These are phyloP conservation scores for Lateolabrax maculatus DNA, from an alignment of 2,797 vertebrate species.

Conservation along the genomic window DNA sequence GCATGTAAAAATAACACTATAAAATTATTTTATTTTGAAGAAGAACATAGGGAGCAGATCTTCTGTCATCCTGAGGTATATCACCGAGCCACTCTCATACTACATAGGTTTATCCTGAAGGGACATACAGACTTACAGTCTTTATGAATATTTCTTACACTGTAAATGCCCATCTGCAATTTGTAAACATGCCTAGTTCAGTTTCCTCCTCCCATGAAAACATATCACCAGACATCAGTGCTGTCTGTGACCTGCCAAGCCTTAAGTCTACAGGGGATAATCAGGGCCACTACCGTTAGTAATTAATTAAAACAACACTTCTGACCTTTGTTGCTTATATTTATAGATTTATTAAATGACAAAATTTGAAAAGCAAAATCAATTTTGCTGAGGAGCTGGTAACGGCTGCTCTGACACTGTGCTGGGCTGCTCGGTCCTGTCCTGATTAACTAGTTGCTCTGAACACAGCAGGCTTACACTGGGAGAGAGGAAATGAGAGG, in stretches of 20 bases:
- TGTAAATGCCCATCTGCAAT: not conserved
- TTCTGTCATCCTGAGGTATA: not conserved
- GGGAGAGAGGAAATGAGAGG: not conserved
- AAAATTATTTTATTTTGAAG: not conserved
- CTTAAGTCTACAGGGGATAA: not conserved
- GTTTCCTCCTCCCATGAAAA: not conserved
- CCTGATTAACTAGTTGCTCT: slow-evolving; percentile 17
- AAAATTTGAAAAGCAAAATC: not conserved
- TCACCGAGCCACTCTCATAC: not conserved
- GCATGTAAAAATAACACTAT: not conserved
- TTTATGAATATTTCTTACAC: slow-evolving; percentile 1
- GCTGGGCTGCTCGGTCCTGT: slow-evolving; percentile 1
- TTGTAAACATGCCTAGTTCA: not conserved
- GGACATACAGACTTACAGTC: not conserved
- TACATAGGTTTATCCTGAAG: not conserved
- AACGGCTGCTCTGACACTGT: slow-evolving; percentile 21
- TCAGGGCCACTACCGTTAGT: not conserved
- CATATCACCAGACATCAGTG: not conserved
- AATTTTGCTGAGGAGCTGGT: not conserved
- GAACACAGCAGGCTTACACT: not conserved
- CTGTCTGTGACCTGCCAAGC: not conserved
- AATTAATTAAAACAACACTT: slow-evolving; percentile 3
- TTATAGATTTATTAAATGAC: slow-evolving; percentile 14
- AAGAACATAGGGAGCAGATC: not conserved
- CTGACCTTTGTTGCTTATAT: not conserved